Evolutionary conservation across 2,797 vertebrate species (phyloP), one percentile per base, ranked within the genome.

Genomic region (Malurus leucopterus): DNA sequence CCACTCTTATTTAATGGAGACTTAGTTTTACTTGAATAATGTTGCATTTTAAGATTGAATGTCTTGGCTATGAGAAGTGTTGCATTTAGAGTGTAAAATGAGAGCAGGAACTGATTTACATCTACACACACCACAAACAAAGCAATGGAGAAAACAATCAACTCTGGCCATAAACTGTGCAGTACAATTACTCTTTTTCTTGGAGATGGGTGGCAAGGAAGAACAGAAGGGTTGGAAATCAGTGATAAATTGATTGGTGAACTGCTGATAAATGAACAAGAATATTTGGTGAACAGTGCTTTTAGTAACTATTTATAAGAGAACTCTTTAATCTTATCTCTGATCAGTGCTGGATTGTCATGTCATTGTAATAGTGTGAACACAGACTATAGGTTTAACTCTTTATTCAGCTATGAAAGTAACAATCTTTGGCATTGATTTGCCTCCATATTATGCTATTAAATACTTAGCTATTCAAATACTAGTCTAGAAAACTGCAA

Each of bases 21-120:
- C 80, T 88, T 93, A 90, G 71, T 95, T 93, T 84, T 96, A 88
- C 91, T 94, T 96, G 93, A 95, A 88, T 89, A 49, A 62, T 64
- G 26, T 95, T 95, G 95, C 91, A 77, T 96, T 94, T 90, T 94
- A 94, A 77, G 90, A 73, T 75, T 95, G 95, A 97, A 94, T 95
- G 93, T 95, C 91, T 95, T 41, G 46, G 87, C 91, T 96, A 73
- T 94, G 87, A 82, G 91, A 92, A 93, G 63, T 74, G 83, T 95
- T 96, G 64, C 40, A 90, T 92, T 95, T 86, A 85, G 78, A 92
- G 59, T 92, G 54, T 89, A 93, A 89, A 86, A 51, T 77, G 80
- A 88, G 82, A 90, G 67, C 62, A 64, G 81, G 51, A 84, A 58
- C 75, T 96, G 92, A 95, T 91, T 80, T 91, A 76, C 72, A 65